These are phyloP conservation scores for Gambusia yucatana DNA, from an alignment of 2,797 vertebrate genomes.

Conservation along the genomic window DNA sequence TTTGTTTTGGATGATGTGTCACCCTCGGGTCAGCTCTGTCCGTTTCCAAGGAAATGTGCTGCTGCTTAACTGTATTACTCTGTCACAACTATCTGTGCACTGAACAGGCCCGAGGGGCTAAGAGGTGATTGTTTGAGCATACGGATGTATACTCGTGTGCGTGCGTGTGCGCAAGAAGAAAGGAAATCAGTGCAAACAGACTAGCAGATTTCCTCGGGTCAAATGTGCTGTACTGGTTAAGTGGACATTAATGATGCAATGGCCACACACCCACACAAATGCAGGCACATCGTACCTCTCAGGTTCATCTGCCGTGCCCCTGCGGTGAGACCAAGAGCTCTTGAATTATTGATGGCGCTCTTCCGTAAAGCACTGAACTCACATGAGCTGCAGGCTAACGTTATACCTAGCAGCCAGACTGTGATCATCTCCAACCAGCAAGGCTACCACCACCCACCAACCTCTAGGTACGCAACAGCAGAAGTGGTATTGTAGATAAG, in stretches of 20 bases:
- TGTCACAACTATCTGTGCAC: constrained; percentile 48
- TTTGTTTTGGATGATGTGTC: constrained; percentile 25
- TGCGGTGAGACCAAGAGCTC: constrained; percentile 59
- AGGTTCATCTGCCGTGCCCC: constrained; percentile 65
- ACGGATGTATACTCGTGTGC: background rate
- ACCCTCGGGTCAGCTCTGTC: constrained; percentile 43
- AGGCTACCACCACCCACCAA: background rate
- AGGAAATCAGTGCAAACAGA: constrained; percentile 64
- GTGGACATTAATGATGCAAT: constrained; percentile 76
- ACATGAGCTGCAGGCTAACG: constrained; percentile 43
- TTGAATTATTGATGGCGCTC: constrained; percentile 70
- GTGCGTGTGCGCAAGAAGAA: constrained; percentile 11
- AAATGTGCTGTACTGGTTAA: constrained; percentile 62
- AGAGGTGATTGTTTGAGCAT: constrained; percentile 10
- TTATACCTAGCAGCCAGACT: constrained; percentile 42
- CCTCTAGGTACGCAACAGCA: background rate
- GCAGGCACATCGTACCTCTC: constrained; percentile 59
- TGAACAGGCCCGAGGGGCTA: constrained; percentile 37
- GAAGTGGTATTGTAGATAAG: background rate
- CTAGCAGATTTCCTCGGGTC: constrained; percentile 52
- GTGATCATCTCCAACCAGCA: constrained; percentile 36
- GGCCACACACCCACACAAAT: constrained; percentile 46
- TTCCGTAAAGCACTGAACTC: constrained; percentile 67
- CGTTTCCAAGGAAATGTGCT: constrained; percentile 50
- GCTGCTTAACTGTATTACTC: constrained; percentile 52